A percentile compares a stretch with the other conserved stretches of the same genome.
These are phyloP conservation scores for Sphaeridia pumilis DNA, from an alignment of 2,888 invertebrate genomes.

Conservation along the genomic window DNA sequence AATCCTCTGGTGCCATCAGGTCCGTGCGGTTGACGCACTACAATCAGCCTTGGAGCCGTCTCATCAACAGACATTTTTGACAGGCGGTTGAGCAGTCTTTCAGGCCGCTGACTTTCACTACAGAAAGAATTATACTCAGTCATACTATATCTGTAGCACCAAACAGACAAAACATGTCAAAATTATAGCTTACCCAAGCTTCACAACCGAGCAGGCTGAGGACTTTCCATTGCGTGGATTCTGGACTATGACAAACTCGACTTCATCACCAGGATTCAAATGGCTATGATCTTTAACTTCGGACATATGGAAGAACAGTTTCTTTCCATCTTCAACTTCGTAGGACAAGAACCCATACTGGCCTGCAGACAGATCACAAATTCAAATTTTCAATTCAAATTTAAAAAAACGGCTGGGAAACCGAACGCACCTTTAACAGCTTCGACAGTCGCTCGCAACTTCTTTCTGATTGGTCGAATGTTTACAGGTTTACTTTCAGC, in stretches of 20 bases:
- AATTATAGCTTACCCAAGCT: constrained; percentile 70
- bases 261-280: constrained; percentile 78
- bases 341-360: constrained; percentile 86
- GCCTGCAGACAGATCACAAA: no score
- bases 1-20: constrained; percentile 46
- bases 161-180: no score
- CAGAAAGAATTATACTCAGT: no score
- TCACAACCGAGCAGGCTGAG: constrained; percentile 87
- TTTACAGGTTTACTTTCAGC: constrained; percentile 64
- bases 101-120: constrained; percentile 56
- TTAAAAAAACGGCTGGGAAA: no score
- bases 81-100: constrained; percentile 76
- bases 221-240: constrained; percentile 92
- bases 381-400: no score
- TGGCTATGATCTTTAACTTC: constrained; percentile 78
- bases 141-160: no score
- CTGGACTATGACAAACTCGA: constrained; percentile 89
- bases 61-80: constrained; percentile 75
- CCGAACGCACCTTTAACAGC: constrained; percentile 70
- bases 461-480: constrained; percentile 71
- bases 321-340: constrained; percentile 83
- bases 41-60: constrained; percentile 65
- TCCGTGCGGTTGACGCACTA: constrained; percentile 75
- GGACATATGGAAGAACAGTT: constrained; percentile 92
- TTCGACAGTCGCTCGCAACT: constrained; percentile 75